Evolutionary conservation across 2,113 vertebrate species (phyloP).

Genomic region (Stegastes partitus): DNA sequence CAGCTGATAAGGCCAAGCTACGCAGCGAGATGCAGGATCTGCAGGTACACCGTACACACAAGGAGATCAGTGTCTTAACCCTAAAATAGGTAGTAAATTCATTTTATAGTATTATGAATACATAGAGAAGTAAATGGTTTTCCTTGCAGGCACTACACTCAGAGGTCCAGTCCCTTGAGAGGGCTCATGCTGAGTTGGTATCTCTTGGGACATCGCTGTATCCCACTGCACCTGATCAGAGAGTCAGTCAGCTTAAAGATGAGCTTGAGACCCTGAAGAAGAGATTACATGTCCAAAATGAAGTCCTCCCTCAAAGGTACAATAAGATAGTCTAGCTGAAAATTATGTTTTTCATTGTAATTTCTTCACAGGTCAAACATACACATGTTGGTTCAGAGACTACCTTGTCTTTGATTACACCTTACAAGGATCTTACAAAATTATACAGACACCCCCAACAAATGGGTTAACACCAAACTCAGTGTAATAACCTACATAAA

Average conservation of each 20-base stretch:
- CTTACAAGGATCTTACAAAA: no score
- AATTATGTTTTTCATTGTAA: not conserved
- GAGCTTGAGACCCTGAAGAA: constrained; percentile 85
- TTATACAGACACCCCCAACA: no score
- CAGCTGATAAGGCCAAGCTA: constrained; percentile 90
- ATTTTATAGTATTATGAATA: not conserved
- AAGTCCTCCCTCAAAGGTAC: constrained; percentile 86
- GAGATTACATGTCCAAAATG: constrained; percentile 83
- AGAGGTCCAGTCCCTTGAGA: constrained; percentile 84
- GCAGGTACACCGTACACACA: constrained; percentile 82
- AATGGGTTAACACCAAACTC: no score
- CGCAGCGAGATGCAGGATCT: constrained; percentile 88
- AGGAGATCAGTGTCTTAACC: not conserved
- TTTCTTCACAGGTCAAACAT: not conserved
- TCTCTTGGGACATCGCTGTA: constrained; percentile 84
- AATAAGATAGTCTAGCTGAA: constrained; percentile 17
- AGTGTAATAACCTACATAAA: no score
- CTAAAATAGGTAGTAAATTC: not conserved
- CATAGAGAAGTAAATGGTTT: not conserved
- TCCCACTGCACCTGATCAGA: constrained; percentile 84
- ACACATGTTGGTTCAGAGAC: no score
- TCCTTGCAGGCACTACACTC: constrained; percentile 83
- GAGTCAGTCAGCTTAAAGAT: constrained; percentile 80
- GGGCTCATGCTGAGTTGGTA: constrained; percentile 79
- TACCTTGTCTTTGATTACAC: no score